Conservation (phyloP, 1,140 invertebrate genomes). For the Atopsyche davidsoni region DNA sequence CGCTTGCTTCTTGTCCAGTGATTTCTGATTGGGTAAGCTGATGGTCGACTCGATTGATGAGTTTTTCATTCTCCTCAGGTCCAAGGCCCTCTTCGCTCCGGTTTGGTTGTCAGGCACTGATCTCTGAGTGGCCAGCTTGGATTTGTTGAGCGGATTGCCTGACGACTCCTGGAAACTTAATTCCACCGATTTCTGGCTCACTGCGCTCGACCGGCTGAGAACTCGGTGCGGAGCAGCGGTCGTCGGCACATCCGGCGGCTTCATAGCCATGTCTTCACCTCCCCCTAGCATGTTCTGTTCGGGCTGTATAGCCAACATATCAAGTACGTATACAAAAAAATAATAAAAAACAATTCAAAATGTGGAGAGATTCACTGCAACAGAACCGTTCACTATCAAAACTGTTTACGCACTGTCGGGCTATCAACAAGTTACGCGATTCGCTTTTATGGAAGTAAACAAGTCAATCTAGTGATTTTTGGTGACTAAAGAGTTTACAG, state of each 20-base stretch:
- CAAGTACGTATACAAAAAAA: no score
- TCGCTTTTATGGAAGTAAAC: no score
- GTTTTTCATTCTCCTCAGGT: constrained; percentile 45
- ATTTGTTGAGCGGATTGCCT: constrained; percentile 43
- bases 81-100: constrained; percentile 41
- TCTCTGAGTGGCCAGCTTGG: constrained; percentile 41
- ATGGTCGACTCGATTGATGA: constrained; percentile 48
- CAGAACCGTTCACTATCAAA: no score
- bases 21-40: constrained; percentile 48
- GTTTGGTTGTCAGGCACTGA: constrained; percentile 43
- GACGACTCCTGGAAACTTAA: constrained; percentile 41
- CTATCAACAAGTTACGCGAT: background rate
- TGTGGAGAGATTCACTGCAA: no score
- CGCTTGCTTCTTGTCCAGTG: constrained; percentile 46
- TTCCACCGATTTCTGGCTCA: constrained; percentile 54
- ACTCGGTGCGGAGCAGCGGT: constrained; percentile 33
- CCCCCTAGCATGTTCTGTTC: constrained; percentile 33
- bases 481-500: no score
- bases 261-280: constrained; percentile 12
- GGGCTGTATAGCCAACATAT: constrained; percentile 44
- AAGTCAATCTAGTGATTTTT: no score
- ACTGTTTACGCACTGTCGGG: background rate
- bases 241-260: constrained; percentile 30
- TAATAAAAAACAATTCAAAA: no score
- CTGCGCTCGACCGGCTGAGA: constrained; percentile 47